Evolutionary conservation across 2,888 invertebrate genomes (phyloP).

Genomic region (Troglohyphantes excavatus): DNA sequence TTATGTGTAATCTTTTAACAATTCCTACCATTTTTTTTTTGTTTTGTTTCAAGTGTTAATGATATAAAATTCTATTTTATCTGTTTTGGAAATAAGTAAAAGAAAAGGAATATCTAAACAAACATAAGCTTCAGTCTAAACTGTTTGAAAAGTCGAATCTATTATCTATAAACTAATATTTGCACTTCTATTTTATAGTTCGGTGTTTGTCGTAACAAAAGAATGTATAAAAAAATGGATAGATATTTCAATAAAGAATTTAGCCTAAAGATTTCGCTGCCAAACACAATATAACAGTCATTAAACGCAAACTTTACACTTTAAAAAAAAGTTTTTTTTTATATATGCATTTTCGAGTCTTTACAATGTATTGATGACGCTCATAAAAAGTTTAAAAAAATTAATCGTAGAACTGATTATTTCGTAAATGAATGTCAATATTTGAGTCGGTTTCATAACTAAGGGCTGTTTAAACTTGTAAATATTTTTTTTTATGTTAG

Average conservation of each 20-base stretch:
- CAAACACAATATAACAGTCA: slow-evolving; percentile 21
- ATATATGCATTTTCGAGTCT: background rate
- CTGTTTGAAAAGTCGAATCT: slow-evolving; percentile 39
- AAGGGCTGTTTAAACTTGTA: slow-evolving; percentile 52
- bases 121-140: slow-evolving; percentile 19
- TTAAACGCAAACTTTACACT: slow-evolving; percentile 24
- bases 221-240: slow-evolving; percentile 23
- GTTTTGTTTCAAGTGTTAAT: background rate
- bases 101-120: slow-evolving; percentile 31
- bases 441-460: slow-evolving; percentile 63
- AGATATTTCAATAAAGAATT: slow-evolving; percentile 33
- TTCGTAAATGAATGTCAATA: slow-evolving; percentile 67
- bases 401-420: slow-evolving; percentile 9
- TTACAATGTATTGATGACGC: background rate
- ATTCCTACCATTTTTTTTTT: background rate
- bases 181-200: slow-evolving; percentile 18
- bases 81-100: slow-evolving; percentile 30
- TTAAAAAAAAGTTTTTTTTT: slow-evolving; percentile 45
- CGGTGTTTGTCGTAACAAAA: slow-evolving; percentile 32
- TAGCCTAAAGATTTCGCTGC: slow-evolving; percentile 40
- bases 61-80: slow-evolving; percentile 10
- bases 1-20: slow-evolving; percentile 26
- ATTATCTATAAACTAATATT: slow-evolving; percentile 62
- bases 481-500: slow-evolving; percentile 36
- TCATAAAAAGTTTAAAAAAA: slow-evolving; percentile 6